These are phyloP conservation scores for Drosophila pectinifera DNA, from an alignment of 1,140 invertebrate species.

Conservation along the genomic window DNA sequence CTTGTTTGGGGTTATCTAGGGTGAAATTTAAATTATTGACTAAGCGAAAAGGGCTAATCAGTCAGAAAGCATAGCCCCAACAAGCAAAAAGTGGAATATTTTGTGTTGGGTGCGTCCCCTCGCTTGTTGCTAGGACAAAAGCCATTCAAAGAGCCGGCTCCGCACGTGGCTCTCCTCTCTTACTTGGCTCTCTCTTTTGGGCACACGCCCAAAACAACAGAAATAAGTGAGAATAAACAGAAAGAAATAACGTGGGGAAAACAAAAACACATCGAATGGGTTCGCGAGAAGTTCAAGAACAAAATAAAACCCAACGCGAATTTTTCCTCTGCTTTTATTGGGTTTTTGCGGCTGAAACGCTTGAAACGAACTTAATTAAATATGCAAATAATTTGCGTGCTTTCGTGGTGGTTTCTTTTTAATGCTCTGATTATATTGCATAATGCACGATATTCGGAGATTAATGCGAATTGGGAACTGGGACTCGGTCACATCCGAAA, in stretches of 20 bases:
- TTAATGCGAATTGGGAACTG: slow-evolving; percentile 20
- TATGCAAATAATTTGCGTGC: slow-evolving; percentile 61
- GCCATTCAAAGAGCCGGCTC: slow-evolving; percentile 29
- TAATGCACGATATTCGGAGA: slow-evolving; percentile 50
- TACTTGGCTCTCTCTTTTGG: slow-evolving; percentile 22
- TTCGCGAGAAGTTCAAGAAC: slow-evolving; percentile 57
- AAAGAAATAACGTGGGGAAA: slow-evolving; percentile 18
- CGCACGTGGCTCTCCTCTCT: slow-evolving; percentile 31
- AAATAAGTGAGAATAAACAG: slow-evolving; percentile 32
- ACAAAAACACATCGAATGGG: slow-evolving; percentile 41
- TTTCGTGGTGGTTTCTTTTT: slow-evolving; percentile 41
- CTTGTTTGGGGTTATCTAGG: slow-evolving; percentile 1
- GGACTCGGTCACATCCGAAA: slow-evolving; percentile 37
- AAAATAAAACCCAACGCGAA: slow-evolving; percentile 35
- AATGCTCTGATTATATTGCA: slow-evolving; percentile 56
- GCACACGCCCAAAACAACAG: slow-evolving; percentile 57
- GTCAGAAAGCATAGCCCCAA: slow-evolving; percentile 3
- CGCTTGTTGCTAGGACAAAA: slow-evolving; percentile 52
- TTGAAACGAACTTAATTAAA: slow-evolving; percentile 52
- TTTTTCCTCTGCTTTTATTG: slow-evolving; percentile 22
- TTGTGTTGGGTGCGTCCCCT: slow-evolving; percentile 13
- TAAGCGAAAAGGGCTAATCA: slow-evolving; percentile 2
- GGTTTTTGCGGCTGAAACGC: slow-evolving; percentile 9
- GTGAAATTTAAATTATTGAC: slow-evolving; percentile 7
- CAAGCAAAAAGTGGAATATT: slow-evolving; percentile 15